phyloP scores from a whole-genome alignment of 2,888 invertebrate species.

The Melolontha melolontha region DNA sequence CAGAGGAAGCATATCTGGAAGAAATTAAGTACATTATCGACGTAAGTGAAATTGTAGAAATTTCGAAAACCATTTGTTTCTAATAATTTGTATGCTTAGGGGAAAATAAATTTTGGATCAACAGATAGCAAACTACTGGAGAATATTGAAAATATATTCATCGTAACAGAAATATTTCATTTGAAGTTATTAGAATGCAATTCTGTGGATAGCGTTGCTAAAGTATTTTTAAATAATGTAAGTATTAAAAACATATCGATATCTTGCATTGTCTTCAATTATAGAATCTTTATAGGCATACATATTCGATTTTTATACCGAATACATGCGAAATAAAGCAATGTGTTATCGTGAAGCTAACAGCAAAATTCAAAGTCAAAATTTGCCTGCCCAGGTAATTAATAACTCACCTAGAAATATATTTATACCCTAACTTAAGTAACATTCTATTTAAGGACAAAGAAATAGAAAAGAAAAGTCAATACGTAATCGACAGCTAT shows the following conservation, averaged over 20 bases:
- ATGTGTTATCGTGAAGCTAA: too few relatives aligned
- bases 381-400: too few relatives aligned
- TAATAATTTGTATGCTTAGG: too few relatives aligned
- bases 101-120: too few relatives aligned
- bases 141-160: conserved; percentile 55
- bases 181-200: conserved; percentile 48
- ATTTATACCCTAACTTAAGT: too few relatives aligned
- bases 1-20: conserved; percentile 58
- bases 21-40: conserved; percentile 55
- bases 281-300: conserved; percentile 1
- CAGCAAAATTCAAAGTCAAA: too few relatives aligned
- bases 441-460: too few relatives aligned
- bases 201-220: conserved; percentile 51
- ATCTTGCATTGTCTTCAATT: too few relatives aligned
- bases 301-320: not conserved
- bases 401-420: too few relatives aligned
- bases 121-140: conserved; percentile 51
- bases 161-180: too few relatives aligned
- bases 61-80: too few relatives aligned
- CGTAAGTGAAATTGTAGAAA: conserved; percentile 49
- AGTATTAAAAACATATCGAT: conserved; percentile 34
- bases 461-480: conserved; percentile 60
- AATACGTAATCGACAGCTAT: conserved; percentile 57
- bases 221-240: conserved; percentile 56
- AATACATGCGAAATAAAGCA: conserved; percentile 5